Conservation (phyloP, 64 coral and sea anemone genomes). For the Orbicella faveolata region DNA sequence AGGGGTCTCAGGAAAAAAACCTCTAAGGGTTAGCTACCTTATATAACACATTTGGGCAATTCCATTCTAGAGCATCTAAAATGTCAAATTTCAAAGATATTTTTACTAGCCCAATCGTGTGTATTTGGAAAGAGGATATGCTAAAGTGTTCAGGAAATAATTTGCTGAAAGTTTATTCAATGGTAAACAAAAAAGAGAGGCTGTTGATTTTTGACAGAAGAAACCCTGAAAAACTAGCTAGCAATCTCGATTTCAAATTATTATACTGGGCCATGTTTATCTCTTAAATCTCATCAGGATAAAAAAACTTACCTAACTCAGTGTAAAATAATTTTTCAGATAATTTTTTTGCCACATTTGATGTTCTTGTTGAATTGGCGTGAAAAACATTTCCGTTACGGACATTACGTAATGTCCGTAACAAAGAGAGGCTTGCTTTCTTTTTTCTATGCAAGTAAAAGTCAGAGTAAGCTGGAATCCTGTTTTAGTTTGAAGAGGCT, state of each 20-base stretch:
- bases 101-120: not conserved
- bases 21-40: too few relatives aligned
- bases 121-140: not conserved
- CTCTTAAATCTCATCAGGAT: not conserved
- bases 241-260: not conserved
- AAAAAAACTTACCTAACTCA: not conserved
- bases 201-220: not conserved
- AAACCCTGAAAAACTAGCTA: not conserved
- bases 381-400: not conserved
- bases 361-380: not conserved
- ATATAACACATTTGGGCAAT: too few relatives aligned
- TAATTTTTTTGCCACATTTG: not conserved
- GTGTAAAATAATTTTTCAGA: not conserved
- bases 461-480: not conserved
- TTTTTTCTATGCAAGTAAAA: conserved; percentile 14
- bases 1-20: too few relatives aligned
- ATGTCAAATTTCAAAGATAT: not conserved
- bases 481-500: conserved; percentile 11
- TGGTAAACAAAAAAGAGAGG: not conserved
- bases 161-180: not conserved
- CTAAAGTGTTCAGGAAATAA: not conserved
- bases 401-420: not conserved
- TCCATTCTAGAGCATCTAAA: not conserved
- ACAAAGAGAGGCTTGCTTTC: not conserved
- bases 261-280: not conserved